Percentiles rank a stretch among this genome's conserved stretches.
Conservation (phyloP, 1,140 invertebrate species). For the Scaptomyza montana region DNA sequence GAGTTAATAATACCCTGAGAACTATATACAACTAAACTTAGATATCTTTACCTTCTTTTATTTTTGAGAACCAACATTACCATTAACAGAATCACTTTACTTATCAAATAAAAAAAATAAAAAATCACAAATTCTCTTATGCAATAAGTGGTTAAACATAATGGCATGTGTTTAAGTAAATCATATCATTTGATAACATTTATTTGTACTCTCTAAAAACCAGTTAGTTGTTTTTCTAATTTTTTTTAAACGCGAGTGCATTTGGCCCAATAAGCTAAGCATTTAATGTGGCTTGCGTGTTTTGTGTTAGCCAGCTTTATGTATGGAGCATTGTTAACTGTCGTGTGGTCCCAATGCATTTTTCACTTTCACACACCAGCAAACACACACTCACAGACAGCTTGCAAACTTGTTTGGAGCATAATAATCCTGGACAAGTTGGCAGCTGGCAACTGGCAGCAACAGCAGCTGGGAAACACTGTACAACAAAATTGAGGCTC, state of each 20-base stretch:
- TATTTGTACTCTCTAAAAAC: constrained; percentile 9
- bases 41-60: too few relatives aligned
- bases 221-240: background rate
- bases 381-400: constrained; percentile 16
- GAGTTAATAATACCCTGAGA: too few relatives aligned
- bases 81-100: background rate
- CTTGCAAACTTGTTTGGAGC: constrained; percentile 47
- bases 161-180: background rate
- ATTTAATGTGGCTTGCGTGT: constrained; percentile 29
- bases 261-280: constrained; percentile 38
- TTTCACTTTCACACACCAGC: constrained; percentile 51
- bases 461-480: constrained; percentile 17
- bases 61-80: background rate
- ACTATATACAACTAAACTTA: too few relatives aligned
- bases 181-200: constrained; percentile 6
- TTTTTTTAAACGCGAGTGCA: background rate
- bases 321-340: constrained; percentile 25
- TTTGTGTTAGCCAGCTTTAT: constrained; percentile 25
- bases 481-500: constrained; percentile 30
- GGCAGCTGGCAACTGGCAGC: constrained; percentile 17
- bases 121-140: background rate
- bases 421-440: constrained; percentile 42
- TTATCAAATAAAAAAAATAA: background rate
- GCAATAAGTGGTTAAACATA: background rate
- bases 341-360: constrained; percentile 36